A percentile compares a stretch with the other conserved stretches of the same genome.
Evolutionary conservation across 2,888 invertebrate genomes (phyloP).

Genomic region (Diplazon laetatorius): DNA sequence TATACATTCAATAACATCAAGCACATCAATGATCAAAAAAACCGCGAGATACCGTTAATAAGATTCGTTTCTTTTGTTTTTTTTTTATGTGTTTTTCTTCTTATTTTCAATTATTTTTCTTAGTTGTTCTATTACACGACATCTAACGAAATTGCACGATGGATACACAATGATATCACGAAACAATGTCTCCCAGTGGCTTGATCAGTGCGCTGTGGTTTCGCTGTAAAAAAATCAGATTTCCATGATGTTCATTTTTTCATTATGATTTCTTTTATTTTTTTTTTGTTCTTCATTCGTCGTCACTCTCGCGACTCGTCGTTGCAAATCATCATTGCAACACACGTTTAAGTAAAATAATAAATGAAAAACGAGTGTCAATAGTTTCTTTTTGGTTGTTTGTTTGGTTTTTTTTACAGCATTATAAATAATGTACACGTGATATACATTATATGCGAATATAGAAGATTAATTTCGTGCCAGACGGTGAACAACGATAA

Average conservation of each 20-base stretch:
- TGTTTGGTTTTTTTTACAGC: no score
- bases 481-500: no score
- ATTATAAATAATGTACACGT: no score
- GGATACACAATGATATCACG: constrained; percentile 70
- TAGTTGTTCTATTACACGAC: constrained; percentile 32
- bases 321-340: constrained; percentile 21
- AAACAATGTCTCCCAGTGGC: constrained; percentile 80
- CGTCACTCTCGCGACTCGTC: constrained; percentile 24
- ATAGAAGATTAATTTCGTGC: no score
- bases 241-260: constrained; percentile 41
- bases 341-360: no score
- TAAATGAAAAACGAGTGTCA: no score
- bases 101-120: constrained; percentile 20
- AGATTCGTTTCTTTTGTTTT: constrained; percentile 69
- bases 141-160: constrained; percentile 76
- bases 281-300: background rate
- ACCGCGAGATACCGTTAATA: constrained; percentile 62
- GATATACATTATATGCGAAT: no score
- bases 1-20: constrained; percentile 67
- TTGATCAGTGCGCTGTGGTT: constrained; percentile 82
- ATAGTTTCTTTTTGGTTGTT: no score
- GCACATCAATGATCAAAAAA: constrained; percentile 72
- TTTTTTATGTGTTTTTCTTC: constrained; percentile 23
- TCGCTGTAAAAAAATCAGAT: constrained; percentile 80
- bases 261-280: constrained; percentile 17